Evolutionary conservation across 1,140 invertebrate species (phyloP).

Genomic region (Drosophila mayri): DNA sequence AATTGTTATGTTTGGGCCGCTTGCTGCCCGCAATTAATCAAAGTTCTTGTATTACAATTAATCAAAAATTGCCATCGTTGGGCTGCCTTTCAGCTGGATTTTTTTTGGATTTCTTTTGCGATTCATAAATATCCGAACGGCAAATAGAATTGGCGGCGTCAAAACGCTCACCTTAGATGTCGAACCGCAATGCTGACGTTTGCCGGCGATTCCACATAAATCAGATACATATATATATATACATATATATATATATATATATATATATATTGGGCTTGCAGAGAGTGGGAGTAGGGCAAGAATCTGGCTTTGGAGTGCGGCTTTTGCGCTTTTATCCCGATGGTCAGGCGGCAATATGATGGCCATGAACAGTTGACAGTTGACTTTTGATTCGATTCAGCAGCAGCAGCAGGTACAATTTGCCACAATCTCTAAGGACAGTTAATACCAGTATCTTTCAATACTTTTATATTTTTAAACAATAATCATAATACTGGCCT

Average conservation of each 20-base stretch:
- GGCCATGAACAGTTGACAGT: slow-evolving; percentile 78
- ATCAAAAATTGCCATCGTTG: slow-evolving; percentile 63
- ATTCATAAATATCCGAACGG: slow-evolving; percentile 7
- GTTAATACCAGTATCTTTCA: not conserved
- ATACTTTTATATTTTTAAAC: not conserved
- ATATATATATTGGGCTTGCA: not conserved
- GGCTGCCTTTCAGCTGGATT: slow-evolving; percentile 10
- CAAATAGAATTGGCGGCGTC: slow-evolving; percentile 80
- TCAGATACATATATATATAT: slow-evolving; percentile 21
- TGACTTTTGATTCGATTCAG: slow-evolving; percentile 46
- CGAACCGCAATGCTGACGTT: slow-evolving; percentile 29
- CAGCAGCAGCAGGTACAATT: not conserved
- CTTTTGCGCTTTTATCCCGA: slow-evolving; percentile 67
- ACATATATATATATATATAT: not conserved
- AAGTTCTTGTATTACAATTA: slow-evolving; percentile 81
- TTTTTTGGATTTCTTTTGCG: slow-evolving; percentile 1
- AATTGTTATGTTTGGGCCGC: slow-evolving; percentile 74
- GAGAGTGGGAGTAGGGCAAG: slow-evolving; percentile 53
- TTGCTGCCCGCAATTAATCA: slow-evolving; percentile 76
- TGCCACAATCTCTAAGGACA: not conserved
- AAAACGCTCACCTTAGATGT: slow-evolving; percentile 65
- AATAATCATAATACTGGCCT: not conserved
- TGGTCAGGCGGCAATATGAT: slow-evolving; percentile 74
- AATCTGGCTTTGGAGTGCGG: slow-evolving; percentile 33
- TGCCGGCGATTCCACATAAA: slow-evolving; percentile 14